Conservation (phyloP, 2,888 invertebrate species). For the Sarcophaga carnaria region DNA sequence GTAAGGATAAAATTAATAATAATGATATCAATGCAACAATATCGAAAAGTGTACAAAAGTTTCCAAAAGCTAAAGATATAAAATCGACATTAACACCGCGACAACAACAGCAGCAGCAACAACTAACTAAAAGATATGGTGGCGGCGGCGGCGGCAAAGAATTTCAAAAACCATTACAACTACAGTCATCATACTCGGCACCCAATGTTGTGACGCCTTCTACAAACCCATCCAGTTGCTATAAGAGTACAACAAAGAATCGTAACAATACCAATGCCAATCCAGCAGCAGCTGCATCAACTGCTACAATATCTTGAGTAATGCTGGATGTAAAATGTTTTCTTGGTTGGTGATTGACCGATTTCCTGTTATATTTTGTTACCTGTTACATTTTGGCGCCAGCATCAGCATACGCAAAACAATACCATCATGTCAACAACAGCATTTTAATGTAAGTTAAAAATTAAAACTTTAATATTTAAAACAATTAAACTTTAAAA, state of each 20-base stretch:
- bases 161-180: background rate
- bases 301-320: conserved; percentile 53
- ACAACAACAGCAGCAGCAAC: background rate
- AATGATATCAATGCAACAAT: background rate
- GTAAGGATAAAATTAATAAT: conserved; percentile 5
- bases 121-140: background rate
- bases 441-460: conserved; percentile 46
- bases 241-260: conserved; percentile 30
- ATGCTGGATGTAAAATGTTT: conserved; percentile 20
- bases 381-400: background rate
- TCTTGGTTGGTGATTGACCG: conserved; percentile 9
- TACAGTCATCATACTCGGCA: background rate
- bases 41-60: conserved; percentile 3
- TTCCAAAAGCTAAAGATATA: conserved; percentile 34
- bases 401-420: background rate
- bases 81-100: conserved; percentile 36
- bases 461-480: background rate
- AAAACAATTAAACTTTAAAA: no score
- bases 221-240: conserved; percentile 12
- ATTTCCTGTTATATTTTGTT: background rate
- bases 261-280: conserved; percentile 37
- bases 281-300: background rate
- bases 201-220: conserved; percentile 9
- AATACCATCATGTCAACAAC: conserved; percentile 10
- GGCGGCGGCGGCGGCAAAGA: background rate